Evolutionary conservation across 2,797 vertebrate species (phyloP).

Genomic region (Octomys mimax): DNA sequence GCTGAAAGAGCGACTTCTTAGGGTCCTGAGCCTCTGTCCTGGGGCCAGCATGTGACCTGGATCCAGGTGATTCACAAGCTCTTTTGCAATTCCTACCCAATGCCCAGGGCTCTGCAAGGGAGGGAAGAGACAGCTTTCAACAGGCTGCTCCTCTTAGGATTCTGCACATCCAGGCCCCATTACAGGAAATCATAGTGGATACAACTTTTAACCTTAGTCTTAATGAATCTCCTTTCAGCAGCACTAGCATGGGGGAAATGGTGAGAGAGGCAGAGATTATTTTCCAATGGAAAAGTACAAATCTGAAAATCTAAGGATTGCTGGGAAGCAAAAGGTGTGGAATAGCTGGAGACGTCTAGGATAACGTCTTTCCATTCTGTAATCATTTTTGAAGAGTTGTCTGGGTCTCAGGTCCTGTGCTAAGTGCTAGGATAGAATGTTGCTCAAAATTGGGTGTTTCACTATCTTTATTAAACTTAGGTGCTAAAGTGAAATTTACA

Average conservation of each 20-base stretch:
- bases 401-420: background rate
- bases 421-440: background rate
- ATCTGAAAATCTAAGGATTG: background rate
- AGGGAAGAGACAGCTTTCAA: background rate
- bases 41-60: background rate
- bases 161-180: too few species aligned
- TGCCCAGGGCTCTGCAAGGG: background rate
- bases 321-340: background rate
- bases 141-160: background rate
- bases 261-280: background rate
- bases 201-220: background rate
- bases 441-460: conserved; percentile 30
- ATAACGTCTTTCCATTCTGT: background rate
- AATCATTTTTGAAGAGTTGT: conserved; percentile 36
- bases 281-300: background rate
- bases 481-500: background rate
- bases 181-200: background rate
- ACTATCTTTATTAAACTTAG: background rate
- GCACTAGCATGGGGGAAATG: background rate
- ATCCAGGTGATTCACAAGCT: background rate
- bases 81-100: background rate
- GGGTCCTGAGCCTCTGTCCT: background rate
- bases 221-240: background rate
- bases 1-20: background rate
- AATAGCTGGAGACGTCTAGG: background rate